phyloP scores from a whole-genome alignment of 2,113 vertebrate genomes.

The Callipepla californica region DNA sequence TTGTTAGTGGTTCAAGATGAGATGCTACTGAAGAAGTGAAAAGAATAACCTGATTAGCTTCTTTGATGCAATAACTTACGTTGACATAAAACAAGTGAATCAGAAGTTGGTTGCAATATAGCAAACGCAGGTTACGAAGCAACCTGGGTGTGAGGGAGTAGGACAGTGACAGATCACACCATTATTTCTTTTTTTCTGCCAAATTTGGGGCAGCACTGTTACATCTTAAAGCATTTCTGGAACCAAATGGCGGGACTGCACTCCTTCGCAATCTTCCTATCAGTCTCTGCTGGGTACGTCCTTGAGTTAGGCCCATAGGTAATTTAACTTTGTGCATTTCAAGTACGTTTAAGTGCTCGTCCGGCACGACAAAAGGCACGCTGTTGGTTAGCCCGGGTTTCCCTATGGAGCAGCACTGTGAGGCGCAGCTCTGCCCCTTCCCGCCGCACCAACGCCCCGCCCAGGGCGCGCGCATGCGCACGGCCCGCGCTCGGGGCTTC shows the following conservation, averaged over 20 bases:
- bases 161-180: accelerated
- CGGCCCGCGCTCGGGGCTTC: accelerated
- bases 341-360: accelerated
- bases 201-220: accelerated
- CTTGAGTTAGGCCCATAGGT: accelerated
- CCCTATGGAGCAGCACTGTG: background rate
- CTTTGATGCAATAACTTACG: background rate
- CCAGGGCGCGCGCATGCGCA: background rate
- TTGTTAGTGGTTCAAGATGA: background rate
- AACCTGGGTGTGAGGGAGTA: accelerated
- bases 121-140: accelerated
- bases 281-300: accelerated
- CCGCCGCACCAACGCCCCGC: no score
- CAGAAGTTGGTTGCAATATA: accelerated
- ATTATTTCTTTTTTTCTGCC: no score
- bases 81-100: accelerated
- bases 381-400: background rate
- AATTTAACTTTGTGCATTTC: background rate
- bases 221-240: accelerated
- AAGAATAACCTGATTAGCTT: background rate
- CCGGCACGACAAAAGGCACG: background rate
- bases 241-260: accelerated
- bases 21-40: background rate
- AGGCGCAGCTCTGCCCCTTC: no score
- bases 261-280: accelerated